Percentiles rank a stretch among this genome's conserved stretches.
Conservation (phyloP, 2,113 vertebrate genomes). For the Psittacula cyanocephala region DNA sequence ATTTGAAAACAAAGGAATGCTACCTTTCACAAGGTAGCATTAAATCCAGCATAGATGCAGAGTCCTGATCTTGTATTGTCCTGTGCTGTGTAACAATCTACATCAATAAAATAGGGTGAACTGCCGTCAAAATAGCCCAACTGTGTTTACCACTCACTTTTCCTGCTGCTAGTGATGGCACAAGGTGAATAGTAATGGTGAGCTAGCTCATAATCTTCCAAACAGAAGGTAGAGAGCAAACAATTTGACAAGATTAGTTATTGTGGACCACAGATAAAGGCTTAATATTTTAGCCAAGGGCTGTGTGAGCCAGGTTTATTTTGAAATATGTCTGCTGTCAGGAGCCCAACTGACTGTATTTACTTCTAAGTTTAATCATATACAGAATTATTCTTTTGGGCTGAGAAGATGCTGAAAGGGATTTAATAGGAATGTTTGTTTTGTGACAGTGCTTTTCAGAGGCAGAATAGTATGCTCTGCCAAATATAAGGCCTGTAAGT, state of each 20-base stretch:
- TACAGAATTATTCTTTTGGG: slow-evolving; percentile 53
- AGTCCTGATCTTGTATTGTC: not conserved
- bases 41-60: not conserved
- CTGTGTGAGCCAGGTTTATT: slow-evolving; percentile 60
- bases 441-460: slow-evolving; percentile 41
- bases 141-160: slow-evolving; percentile 39
- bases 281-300: slow-evolving; percentile 67
- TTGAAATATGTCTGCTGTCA: slow-evolving; percentile 64
- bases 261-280: slow-evolving; percentile 62
- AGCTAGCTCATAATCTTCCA: slow-evolving; percentile 55
- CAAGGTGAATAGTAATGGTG: slow-evolving; percentile 59
- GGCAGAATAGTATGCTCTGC: slow-evolving; percentile 26
- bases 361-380: slow-evolving; percentile 59
- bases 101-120: slow-evolving; percentile 21
- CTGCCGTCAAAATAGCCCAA: slow-evolving; percentile 14
- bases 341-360: slow-evolving; percentile 63
- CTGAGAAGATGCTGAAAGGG: slow-evolving; percentile 27
- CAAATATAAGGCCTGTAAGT: slow-evolving; percentile 26
- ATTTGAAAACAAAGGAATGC: not conserved
- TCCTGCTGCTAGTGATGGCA: slow-evolving; percentile 39
- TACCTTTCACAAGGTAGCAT: not conserved
- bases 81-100: not conserved
- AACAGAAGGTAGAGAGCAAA: slow-evolving; percentile 51
- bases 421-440: slow-evolving; percentile 62
- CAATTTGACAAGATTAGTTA: slow-evolving; percentile 60